phyloP scores from a whole-genome alignment of 1,140 invertebrate genomes.

The Lysiphlebus fabarum region DNA sequence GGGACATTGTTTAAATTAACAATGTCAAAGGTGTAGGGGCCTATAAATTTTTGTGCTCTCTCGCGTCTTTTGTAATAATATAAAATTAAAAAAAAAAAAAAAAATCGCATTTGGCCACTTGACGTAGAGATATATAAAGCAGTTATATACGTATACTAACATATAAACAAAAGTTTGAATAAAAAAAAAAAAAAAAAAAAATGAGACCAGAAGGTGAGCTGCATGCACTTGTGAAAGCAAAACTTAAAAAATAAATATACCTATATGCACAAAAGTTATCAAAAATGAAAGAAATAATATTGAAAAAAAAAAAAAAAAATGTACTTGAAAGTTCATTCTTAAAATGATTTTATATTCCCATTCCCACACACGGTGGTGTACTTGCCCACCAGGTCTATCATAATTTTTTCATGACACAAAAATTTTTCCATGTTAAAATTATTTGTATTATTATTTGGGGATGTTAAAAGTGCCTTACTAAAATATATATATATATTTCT shows the following conservation, averaged over 20 bases:
- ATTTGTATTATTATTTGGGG: no score
- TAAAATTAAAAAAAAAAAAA: not conserved
- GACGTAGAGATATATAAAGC: conserved; percentile 27
- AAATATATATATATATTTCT: no score
- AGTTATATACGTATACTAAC: no score
- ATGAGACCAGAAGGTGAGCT: conserved; percentile 5
- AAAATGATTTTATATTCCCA: conserved; percentile 18
- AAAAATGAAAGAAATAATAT: no score
- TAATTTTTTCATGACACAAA: conserved; percentile 15
- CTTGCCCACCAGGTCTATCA: conserved; percentile 33
- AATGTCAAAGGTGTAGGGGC: conserved; percentile 28
- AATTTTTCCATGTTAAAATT: conserved; percentile 12
- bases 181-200: no score
- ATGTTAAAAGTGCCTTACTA: no score
- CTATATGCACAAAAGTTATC: conserved; percentile 9
- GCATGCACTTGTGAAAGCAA: conserved; percentile 1
- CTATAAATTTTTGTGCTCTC: conserved; percentile 24
- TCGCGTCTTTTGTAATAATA: conserved; percentile 36
- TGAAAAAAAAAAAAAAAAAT: not conserved
- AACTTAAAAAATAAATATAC: conserved; percentile 15
- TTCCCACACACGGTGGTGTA: conserved; percentile 45
- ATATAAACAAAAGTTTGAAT: no score
- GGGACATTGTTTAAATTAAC: conserved; percentile 48
- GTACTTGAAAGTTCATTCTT: not conserved
- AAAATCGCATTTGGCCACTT: conserved; percentile 11